Evolutionary conservation across 1,140 invertebrate genomes (phyloP), one percentile per base, ranked within the genome.

Genomic region (Atopsyche davidsoni): DNA sequence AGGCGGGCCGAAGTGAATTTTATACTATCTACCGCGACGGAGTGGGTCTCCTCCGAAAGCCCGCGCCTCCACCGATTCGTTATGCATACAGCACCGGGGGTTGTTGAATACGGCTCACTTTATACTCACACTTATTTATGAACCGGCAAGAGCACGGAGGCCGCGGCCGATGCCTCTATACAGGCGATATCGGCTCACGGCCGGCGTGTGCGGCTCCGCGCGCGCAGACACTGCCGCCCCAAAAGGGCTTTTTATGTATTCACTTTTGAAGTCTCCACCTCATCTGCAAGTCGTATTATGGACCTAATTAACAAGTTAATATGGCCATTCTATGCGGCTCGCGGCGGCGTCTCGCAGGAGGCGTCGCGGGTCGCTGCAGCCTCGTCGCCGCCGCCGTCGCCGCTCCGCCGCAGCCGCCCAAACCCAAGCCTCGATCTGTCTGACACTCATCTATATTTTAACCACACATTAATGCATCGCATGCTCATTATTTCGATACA

Each of bases 231-330:
- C 66, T 70, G 69, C 65, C 73, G 67, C 69, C 75, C 75, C 68
- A 72, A 72, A 71, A 70, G 70, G 67, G 61, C 68, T 72, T 71
- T 73, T 74, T 74, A 74, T 68, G 64, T 71, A 74, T 72, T 74
- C 72, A 69, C 69, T 70, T 72, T 66, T 70, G 63, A 68, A 70
- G 64, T 80, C 77, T 77, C 77, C 75, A 64, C 75, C 84, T 86
- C 83, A 86, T 86, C 83, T 86, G 84, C 84, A 86, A 86, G 83
- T 86, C 83, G 79, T 85, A 86, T 85, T 85, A 85, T 83, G 81
- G 78, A 83, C 79, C 83, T 86, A 86, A 86, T 86, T 86, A 86
- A 85, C 82, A 86, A 86, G 83, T 86, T 85, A 85, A 85, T 85
- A 85, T 84, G 83, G 82, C 77, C 76, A 55, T 54, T 59, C 59